phyloP scores from a whole-genome alignment of 1,140 invertebrate genomes.

The Helicoverpa zea region DNA sequence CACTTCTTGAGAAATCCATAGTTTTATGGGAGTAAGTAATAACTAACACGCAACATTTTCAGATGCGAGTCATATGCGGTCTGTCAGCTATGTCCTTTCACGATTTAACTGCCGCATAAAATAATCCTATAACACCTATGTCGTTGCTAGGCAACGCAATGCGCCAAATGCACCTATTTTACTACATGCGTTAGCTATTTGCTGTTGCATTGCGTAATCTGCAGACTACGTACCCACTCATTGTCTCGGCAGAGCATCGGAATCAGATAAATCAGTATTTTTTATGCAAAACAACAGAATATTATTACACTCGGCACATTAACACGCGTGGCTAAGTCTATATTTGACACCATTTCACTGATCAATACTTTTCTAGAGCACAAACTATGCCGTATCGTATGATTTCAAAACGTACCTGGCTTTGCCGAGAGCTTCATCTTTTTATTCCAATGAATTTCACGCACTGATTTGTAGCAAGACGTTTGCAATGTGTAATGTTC shows the following conservation, averaged over 20 bases:
- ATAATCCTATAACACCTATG: conserved; percentile 39
- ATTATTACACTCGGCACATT: conserved; percentile 11
- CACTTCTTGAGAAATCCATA: conserved; percentile 3
- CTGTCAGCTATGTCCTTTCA: background rate
- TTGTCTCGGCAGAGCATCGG: conserved; percentile 47
- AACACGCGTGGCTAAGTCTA: conserved; percentile 39
- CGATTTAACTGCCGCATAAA: conserved; percentile 21
- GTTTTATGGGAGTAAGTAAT: background rate
- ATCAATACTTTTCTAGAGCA: conserved; percentile 71
- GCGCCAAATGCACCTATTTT: conserved; percentile 65
- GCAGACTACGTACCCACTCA: background rate
- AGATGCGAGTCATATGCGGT: background rate
- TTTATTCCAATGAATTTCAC: conserved; percentile 51
- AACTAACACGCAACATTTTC: background rate
- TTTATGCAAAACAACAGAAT: background rate
- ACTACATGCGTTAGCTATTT: conserved; percentile 45
- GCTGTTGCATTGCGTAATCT: conserved; percentile 47
- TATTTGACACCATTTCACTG: conserved; percentile 58
- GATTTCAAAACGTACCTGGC: conserved; percentile 63
- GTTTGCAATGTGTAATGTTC: background rate
- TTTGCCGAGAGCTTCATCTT: conserved; percentile 59
- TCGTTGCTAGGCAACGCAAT: conserved; percentile 76
- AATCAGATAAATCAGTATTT: background rate
- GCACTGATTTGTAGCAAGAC: conserved; percentile 41
- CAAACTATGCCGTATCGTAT: conserved; percentile 58